These are phyloP conservation scores for Antechinus stuartii DNA, from an alignment of 2,113 vertebrate genomes.

Conservation along the genomic window DNA sequence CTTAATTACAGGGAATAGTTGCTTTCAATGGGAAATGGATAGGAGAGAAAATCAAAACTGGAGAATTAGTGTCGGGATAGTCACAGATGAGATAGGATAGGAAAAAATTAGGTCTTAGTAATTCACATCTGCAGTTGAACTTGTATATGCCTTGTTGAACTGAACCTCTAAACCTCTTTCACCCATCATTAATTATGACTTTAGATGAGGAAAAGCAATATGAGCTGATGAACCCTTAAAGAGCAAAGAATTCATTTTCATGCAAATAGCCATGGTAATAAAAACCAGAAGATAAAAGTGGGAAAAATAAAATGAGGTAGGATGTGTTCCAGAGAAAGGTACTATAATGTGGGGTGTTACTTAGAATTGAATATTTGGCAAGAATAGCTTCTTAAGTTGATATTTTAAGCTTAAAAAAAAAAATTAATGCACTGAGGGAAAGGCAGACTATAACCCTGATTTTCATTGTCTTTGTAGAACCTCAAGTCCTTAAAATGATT, in stretches of 20 bases:
- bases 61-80: constrained; percentile 9
- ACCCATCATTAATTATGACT: constrained; percentile 27
- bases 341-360: neutral
- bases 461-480: neutral
- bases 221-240: constrained; percentile 51
- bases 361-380: neutral
- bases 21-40: neutral
- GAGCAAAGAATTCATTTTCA: constrained; percentile 61
- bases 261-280: constrained; percentile 61
- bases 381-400: constrained; percentile 39
- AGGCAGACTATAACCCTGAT: constrained; percentile 10
- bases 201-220: constrained; percentile 26
- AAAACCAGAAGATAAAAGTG: constrained; percentile 28
- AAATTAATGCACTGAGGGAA: constrained; percentile 27
- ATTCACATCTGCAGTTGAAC: neutral
- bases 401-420: constrained; percentile 24
- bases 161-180: constrained; percentile 7
- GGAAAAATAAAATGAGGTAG: neutral
- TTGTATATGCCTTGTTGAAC: neutral
- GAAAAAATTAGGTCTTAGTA: neutral
- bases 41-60: fast-evolving
- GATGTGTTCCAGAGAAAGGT: constrained; percentile 12
- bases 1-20: neutral
- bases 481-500: neutral
- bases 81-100: fast-evolving